Evolutionary conservation across 2,888 invertebrate genomes (phyloP).

Genomic region (Troilus luridus): DNA sequence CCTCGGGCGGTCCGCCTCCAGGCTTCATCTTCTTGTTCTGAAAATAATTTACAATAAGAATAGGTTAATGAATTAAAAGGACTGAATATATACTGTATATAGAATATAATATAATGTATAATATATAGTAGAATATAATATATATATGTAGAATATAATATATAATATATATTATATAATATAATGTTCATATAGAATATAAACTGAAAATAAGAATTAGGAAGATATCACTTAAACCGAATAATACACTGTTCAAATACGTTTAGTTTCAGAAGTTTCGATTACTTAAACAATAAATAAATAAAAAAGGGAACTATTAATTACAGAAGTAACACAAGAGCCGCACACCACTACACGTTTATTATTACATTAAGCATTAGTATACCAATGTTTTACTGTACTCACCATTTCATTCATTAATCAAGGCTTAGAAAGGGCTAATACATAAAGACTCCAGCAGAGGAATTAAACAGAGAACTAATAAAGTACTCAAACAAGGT

Average conservation of each 20-base stretch:
- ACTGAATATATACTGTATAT: too few relatives aligned
- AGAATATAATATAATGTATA: too few relatives aligned
- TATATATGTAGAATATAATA: too few relatives aligned
- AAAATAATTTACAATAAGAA: background rate
- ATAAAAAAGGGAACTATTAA: background rate
- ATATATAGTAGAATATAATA: too few relatives aligned
- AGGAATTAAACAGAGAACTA: too few relatives aligned
- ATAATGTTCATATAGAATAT: too few relatives aligned
- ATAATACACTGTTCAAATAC: background rate
- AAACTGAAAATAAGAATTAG: background rate
- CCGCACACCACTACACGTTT: background rate
- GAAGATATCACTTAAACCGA: background rate
- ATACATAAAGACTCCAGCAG: too few relatives aligned
- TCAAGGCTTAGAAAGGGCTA: background rate
- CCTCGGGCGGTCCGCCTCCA: conserved; percentile 59
- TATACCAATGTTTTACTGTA: background rate
- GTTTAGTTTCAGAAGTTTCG: background rate
- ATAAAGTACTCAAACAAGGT: too few relatives aligned
- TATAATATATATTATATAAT: too few relatives aligned
- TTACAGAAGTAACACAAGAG: background rate
- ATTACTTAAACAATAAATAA: background rate
- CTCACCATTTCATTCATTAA: background rate
- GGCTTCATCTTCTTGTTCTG: conserved; percentile 64
- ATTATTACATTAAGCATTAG: too few relatives aligned
- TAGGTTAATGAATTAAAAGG: background rate